phyloP scores from a whole-genome alignment of 2,797 vertebrate species.

The Acanthis flammea region DNA sequence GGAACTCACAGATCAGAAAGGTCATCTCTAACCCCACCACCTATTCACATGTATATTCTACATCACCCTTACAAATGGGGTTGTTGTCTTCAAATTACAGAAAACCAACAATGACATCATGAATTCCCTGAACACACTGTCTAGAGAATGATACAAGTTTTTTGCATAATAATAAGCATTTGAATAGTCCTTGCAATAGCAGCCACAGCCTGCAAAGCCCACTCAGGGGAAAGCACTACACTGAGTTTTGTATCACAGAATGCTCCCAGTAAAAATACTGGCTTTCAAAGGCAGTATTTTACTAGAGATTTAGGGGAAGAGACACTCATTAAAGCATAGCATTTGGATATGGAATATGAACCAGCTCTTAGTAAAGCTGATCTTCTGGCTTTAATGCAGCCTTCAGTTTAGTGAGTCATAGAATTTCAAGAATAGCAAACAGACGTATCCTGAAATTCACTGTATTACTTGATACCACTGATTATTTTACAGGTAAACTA shows the following conservation, averaged over 20 bases:
- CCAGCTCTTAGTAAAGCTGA: background rate
- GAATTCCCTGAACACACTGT: background rate
- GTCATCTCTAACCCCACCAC: conserved; percentile 1
- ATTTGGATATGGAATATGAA: background rate
- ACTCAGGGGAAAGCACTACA: background rate
- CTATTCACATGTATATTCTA: conserved; percentile 48
- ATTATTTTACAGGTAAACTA: conserved; percentile 3
- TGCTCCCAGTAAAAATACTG: background rate
- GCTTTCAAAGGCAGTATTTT: background rate
- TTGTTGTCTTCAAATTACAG: conserved; percentile 39
- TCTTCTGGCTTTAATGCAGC: background rate
- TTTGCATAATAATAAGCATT: background rate
- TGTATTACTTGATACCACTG: background rate
- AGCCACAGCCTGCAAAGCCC: background rate
- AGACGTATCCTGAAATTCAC: background rate
- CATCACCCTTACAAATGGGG: conserved; percentile 8
- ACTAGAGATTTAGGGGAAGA: background rate
- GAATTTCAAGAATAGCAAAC: background rate
- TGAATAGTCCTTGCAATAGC: background rate
- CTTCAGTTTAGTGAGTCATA: background rate
- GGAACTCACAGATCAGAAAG: conserved; percentile 42
- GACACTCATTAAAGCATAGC: background rate
- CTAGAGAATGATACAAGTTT: background rate
- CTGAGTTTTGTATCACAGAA: background rate
- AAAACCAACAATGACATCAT: background rate